Percentiles rank a stretch among this genome's conserved stretches.
These are phyloP conservation scores for Drosophila niveifrons DNA, from an alignment of 2,888 invertebrate genomes.

Conservation along the genomic window DNA sequence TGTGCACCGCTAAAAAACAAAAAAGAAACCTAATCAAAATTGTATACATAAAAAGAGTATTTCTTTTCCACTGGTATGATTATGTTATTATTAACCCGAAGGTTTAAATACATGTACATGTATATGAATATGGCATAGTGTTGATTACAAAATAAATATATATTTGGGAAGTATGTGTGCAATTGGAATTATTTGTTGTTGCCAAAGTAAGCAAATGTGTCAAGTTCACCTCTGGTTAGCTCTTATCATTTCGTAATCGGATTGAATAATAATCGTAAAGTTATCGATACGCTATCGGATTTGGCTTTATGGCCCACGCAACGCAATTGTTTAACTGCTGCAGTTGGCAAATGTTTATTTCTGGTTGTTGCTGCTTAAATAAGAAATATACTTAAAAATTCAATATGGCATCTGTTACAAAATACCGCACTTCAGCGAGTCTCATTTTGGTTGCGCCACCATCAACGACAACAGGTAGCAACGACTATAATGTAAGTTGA, in stretches of 20 bases:
- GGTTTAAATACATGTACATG: slow-evolving; percentile 11
- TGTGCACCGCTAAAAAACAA: slow-evolving; percentile 33
- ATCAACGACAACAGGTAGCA: slow-evolving; percentile 14
- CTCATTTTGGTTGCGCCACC: slow-evolving; percentile 87
- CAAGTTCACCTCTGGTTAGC: slow-evolving; percentile 11
- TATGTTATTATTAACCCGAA: slow-evolving; percentile 14
- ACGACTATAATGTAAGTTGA: slow-evolving; percentile 64
- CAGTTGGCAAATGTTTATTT: not conserved
- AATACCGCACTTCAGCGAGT: slow-evolving; percentile 88
- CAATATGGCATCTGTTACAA: not conserved
- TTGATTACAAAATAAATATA: slow-evolving; percentile 38
- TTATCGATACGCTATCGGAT: slow-evolving; percentile 33
- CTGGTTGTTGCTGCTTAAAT: not conserved
- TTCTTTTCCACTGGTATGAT: slow-evolving; percentile 14
- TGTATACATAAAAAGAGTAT: slow-evolving; percentile 21
- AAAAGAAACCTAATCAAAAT: slow-evolving; percentile 3
- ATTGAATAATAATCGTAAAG: slow-evolving; percentile 13
- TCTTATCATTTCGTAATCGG: slow-evolving; percentile 35
- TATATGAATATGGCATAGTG: slow-evolving; percentile 14
- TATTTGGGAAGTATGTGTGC: slow-evolving; percentile 20
- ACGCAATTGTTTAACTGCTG: slow-evolving; percentile 7
- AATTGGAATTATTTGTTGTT: slow-evolving; percentile 12
- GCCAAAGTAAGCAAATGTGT: slow-evolving; percentile 7
- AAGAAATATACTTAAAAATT: not conserved
- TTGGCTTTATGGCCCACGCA: not conserved